Conservation (phyloP, 2,888 invertebrate species). For the Strigamia maritima region DNA sequence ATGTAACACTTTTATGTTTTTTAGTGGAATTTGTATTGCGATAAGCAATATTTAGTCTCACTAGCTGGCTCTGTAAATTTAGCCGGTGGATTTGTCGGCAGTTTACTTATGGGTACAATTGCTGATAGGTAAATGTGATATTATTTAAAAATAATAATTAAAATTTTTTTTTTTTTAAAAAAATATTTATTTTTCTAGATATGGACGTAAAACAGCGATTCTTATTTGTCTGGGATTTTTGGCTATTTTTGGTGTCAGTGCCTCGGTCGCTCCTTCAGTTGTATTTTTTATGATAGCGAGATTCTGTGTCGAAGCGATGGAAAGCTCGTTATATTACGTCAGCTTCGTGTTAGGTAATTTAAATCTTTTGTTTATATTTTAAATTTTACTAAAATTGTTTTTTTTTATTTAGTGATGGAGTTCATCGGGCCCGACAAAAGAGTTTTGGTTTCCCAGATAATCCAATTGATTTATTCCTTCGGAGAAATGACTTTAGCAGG, state of each 20-base stretch:
- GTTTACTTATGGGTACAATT: conserved; percentile 40
- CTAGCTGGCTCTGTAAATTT: conserved; percentile 39
- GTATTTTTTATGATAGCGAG: neutral
- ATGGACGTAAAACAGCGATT: conserved; percentile 28
- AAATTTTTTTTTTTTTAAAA: neutral
- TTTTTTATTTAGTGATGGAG: neutral
- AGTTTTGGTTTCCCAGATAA: neutral
- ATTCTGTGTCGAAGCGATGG: conserved; percentile 19
- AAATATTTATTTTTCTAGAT: neutral
- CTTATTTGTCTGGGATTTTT: conserved; percentile 13
- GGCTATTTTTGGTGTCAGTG: neutral
- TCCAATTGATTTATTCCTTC: conserved; percentile 30
- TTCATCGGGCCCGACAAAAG: conserved; percentile 28
- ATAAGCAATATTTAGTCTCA: conserved; percentile 26
- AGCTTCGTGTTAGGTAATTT: conserved; percentile 31
- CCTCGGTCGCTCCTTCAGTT: neutral
- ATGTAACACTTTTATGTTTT: neutral
- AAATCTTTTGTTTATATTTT: too few species aligned
- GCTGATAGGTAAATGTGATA: conserved; percentile 39
- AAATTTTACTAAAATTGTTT: neutral
- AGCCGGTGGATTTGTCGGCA: conserved; percentile 42
- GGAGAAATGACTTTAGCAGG: conserved; percentile 58
- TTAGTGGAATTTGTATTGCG: conserved; percentile 42
- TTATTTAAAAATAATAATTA: too few species aligned
- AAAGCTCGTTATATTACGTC: neutral